A percentile compares a stretch with the other conserved stretches of the same genome.
Evolutionary conservation across 2,888 invertebrate species (phyloP).

Genomic region (Nomada hirtipes): DNA sequence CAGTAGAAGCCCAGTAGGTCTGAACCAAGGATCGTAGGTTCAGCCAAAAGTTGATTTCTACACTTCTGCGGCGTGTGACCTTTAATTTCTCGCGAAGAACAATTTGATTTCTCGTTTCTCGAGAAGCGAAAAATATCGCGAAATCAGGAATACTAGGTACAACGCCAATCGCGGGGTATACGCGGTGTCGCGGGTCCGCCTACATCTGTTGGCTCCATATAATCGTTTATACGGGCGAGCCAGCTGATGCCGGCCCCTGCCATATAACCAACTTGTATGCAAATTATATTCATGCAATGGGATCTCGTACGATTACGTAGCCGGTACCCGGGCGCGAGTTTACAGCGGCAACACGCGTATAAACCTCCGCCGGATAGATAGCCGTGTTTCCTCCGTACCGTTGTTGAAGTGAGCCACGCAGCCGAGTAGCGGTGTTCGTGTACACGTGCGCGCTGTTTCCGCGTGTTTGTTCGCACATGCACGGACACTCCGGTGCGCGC

Average conservation of each 20-base stretch:
- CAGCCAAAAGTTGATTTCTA: no score
- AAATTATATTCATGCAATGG: slow-evolving; percentile 84
- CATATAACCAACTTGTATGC: slow-evolving; percentile 84
- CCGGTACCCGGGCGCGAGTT: slow-evolving; percentile 80
- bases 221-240: slow-evolving; percentile 84
- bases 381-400: slow-evolving; percentile 78
- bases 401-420: slow-evolving; percentile 68
- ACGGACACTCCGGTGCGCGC: neutral
- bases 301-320: slow-evolving; percentile 82
- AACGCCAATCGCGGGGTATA: slow-evolving; percentile 68
- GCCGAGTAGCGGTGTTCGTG: neutral
- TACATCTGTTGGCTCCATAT: slow-evolving; percentile 84
- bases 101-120: no score
- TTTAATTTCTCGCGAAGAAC: no score
- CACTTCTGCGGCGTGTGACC: no score
- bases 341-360: slow-evolving; percentile 84
- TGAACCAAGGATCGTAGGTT: no score
- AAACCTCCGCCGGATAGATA: slow-evolving; percentile 82
- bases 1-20: no score
- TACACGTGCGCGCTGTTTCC: neutral
- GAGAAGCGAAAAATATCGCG: no score
- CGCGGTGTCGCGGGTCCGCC: slow-evolving; percentile 78
- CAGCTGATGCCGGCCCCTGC: slow-evolving; percentile 82
- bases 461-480: neutral
- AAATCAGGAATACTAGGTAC: slow-evolving; percentile 38